These are phyloP conservation scores for Apis florea DNA, from an alignment of 1,140 invertebrate species.

Conservation along the genomic window DNA sequence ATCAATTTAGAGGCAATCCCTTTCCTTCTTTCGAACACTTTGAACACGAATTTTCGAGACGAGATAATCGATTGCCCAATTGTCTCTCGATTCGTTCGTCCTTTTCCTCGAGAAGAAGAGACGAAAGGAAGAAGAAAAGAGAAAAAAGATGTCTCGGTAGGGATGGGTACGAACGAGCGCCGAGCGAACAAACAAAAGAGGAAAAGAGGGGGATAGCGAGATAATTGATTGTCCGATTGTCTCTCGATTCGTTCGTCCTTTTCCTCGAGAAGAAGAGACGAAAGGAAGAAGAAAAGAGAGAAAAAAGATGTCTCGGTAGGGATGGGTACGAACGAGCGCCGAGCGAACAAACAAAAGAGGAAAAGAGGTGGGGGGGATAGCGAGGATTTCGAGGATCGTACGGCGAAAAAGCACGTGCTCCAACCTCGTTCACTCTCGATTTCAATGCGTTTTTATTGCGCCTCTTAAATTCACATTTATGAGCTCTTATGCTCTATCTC, in stretches of 20 bases:
- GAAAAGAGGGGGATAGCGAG: neutral
- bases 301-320: neutral
- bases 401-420: slow-evolving; percentile 67
- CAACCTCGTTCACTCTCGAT: slow-evolving; percentile 80
- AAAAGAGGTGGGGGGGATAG: neutral
- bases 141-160: neutral
- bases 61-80: no score
- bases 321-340: neutral
- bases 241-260: no score
- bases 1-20: no score
- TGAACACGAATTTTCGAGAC: no score
- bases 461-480: slow-evolving; percentile 82
- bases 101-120: no score
- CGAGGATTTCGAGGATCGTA: slow-evolving; percentile 32
- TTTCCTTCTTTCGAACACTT: no score
- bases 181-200: neutral
- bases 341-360: neutral
- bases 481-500: slow-evolving; percentile 79
- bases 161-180: neutral
- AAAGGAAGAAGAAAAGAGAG: no score
- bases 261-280: no score
- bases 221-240: no score
- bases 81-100: no score
- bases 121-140: no score
- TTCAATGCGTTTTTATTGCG: slow-evolving; percentile 81